These are phyloP conservation scores for Tetrapedia diversipes DNA, from an alignment of 2,888 invertebrate genomes.

Conservation along the genomic window DNA sequence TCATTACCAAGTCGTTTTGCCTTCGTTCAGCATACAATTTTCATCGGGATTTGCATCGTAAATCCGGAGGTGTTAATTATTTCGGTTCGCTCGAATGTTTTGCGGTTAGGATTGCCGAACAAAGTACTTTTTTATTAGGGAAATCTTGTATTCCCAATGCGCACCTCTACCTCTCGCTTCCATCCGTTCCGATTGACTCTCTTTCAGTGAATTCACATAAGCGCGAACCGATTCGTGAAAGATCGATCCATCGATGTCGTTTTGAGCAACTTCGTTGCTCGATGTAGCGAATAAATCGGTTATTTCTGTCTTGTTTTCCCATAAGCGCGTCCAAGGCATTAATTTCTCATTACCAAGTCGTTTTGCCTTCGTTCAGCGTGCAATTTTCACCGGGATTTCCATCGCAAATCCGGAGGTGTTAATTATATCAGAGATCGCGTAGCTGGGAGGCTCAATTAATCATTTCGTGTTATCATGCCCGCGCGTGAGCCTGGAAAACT, in stretches of 20 bases:
- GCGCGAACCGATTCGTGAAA: too few species aligned
- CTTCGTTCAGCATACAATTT: conserved; percentile 15
- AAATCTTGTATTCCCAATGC: too few species aligned
- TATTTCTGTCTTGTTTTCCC: too few species aligned
- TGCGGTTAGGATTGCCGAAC: too few species aligned
- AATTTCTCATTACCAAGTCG: conserved; percentile 6
- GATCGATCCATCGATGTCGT: too few species aligned
- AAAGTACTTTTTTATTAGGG: too few species aligned
- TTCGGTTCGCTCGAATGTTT: too few species aligned
- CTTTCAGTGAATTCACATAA: too few species aligned
- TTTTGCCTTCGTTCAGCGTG: background rate
- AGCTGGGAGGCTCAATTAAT: conserved; percentile 10
- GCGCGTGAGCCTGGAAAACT: background rate
- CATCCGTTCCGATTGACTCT: too few species aligned
- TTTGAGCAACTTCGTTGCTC: too few species aligned
- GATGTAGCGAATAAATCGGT: too few species aligned
- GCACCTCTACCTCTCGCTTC: too few species aligned
- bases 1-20: conserved; percentile 5
- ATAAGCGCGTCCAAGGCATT: background rate
- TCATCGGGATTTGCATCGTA: conserved; percentile 9
- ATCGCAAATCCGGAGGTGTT: conserved; percentile 15
- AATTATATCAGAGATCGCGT: conserved; percentile 24
- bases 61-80: conserved; percentile 19
- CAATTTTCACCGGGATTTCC: conserved; percentile 21
- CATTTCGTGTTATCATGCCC: conserved; percentile 16